Percentiles rank a stretch among this genome's conserved stretches.
phyloP scores from a whole-genome alignment of 1,140 invertebrate species.

The Portunus trituberculatus region DNA sequence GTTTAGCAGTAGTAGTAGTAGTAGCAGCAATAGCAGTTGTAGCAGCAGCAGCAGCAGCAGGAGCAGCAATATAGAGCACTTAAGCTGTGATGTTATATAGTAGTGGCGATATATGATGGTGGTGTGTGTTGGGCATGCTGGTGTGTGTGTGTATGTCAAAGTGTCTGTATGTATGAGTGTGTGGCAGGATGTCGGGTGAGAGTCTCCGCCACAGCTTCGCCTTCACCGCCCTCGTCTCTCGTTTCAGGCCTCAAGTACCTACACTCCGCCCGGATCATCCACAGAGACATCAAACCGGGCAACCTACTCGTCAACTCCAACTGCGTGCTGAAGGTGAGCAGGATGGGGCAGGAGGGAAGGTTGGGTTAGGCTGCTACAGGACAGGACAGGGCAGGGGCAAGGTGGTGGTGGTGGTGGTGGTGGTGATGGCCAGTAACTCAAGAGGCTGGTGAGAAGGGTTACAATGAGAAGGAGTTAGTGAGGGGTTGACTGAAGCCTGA shows the following conservation, averaged over 20 bases:
- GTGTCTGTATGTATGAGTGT: background rate
- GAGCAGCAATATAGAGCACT: too few species aligned
- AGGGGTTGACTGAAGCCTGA: too few species aligned
- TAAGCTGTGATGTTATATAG: too few species aligned
- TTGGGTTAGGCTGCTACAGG: too few species aligned
- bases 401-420: background rate
- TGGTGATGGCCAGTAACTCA: background rate
- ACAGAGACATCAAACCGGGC: constrained; percentile 99
- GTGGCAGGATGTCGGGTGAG: background rate
- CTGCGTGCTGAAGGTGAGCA: constrained; percentile 94
- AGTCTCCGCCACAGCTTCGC: background rate
- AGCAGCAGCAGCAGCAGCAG: too few species aligned
- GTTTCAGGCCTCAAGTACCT: constrained; percentile 96
- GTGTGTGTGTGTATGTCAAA: too few species aligned
- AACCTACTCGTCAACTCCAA: constrained; percentile 99
- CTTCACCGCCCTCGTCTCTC: background rate
- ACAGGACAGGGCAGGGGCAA: background rate
- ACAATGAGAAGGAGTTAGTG: too few species aligned
- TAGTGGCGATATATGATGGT: too few species aligned
- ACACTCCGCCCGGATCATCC: constrained; percentile 97
- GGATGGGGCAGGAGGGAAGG: background rate
- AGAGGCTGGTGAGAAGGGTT: too few species aligned
- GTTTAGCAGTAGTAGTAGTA: too few species aligned
- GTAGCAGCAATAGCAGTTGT: too few species aligned
- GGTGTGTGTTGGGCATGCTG: too few species aligned